Evolutionary conservation across 2,113 vertebrate genomes (phyloP), one percentile per base, ranked within the genome.

Genomic region (Manacus vitellinus): DNA sequence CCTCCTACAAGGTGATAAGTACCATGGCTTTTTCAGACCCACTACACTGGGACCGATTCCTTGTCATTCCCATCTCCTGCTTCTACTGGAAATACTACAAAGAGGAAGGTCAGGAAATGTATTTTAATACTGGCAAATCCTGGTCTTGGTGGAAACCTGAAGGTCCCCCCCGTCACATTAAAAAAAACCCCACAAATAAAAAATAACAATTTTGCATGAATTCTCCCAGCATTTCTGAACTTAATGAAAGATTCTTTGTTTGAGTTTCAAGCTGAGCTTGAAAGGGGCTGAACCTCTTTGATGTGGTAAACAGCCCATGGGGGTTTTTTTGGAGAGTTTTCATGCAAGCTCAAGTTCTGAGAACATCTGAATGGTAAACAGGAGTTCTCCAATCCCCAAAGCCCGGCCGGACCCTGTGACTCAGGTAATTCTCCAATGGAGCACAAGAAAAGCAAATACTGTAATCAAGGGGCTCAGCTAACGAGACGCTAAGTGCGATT

Each of bases 321-420:
- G 74, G 55, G 12, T 37, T 79, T 79, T 81, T 81, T 89, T 65
- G 59, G 91, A 95, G 94, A 85, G 93, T 95, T 96, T 96, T 96
- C 94, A 12, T 92, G 91, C 95, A 33, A 89, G 94, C 95, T 97
- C 91, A 87, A 95, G 94, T 92, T 95, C 91, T 92, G 93, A 95
- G 93, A 95, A 95, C 86, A 94, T 92, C 94, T 92, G 86, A 96
- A 95, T 91, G 68, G 95, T 95, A 95, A 95, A 96, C 95, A 96
- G 4, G 2, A 27, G 44, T 6, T 81, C 37, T 68, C 94, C 96
- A 97, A 94, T 95, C 43, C 72, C 65, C 47, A 2, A 68, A 20
- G 83, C 75, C 79, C 63, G 35, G 28, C 72, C 2, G 79, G 71
- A 71, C 86, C 95, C 94, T 52, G 96, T 92, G 94, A 96, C 95